phyloP scores from a whole-genome alignment of 2,113 vertebrate genomes.

The Trogon surrucura region DNA sequence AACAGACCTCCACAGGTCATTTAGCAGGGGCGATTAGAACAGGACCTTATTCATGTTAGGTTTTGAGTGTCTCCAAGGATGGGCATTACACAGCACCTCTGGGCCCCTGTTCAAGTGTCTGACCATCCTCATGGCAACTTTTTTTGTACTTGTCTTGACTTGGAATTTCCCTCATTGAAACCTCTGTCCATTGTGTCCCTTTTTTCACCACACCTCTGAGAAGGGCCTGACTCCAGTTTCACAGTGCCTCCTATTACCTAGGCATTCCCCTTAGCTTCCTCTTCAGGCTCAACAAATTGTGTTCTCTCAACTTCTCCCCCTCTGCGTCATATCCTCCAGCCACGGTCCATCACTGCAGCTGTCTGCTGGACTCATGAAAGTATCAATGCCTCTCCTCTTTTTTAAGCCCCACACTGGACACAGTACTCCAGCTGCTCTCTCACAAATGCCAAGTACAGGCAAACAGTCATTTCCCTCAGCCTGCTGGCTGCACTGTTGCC shows the following conservation, averaged over 20 bases:
- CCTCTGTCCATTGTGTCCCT: background rate
- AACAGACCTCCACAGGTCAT: background rate
- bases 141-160: background rate
- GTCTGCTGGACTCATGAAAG: background rate
- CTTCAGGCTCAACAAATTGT: background rate
- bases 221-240: background rate
- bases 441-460: background rate
- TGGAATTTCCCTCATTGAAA: background rate
- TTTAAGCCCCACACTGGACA: background rate
- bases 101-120: background rate
- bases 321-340: background rate
- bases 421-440: background rate
- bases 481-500: background rate
- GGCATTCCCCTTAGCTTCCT: background rate
- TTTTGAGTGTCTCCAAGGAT: background rate
- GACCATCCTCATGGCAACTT: background rate
- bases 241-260: background rate
- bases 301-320: background rate
- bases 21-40: background rate
- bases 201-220: background rate
- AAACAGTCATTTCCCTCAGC: background rate
- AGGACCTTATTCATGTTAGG: background rate
- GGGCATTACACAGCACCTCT: background rate
- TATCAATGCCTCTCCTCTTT: accelerated
- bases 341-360: background rate